Base-by-base conservation (phyloP, 1,140 invertebrate genomes). In the Vanessa tameamea region DNA sequence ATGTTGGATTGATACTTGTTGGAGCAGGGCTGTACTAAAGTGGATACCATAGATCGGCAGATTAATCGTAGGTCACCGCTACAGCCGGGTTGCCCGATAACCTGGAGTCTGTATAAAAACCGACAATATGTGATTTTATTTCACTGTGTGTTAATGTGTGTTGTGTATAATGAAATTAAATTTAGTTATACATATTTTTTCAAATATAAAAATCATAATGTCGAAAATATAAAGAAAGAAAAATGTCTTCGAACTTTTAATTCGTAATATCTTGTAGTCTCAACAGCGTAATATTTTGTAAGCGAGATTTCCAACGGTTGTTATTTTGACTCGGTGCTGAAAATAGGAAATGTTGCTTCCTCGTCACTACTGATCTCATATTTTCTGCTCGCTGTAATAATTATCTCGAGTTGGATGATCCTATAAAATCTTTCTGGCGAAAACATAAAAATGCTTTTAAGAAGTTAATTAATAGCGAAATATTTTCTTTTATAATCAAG, bases 361-460 rank as follows among this genome's bases (percentile, higher is more conserved):
- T 63, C 31, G 55, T 47, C 72, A 55, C 47, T 50, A 64, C 65
- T 73, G 68, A 73, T 67, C 65, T 73, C 48, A 59, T 47, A 68
- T 73, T 73, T 59, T 73, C 26, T 68, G 65, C 65, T 73, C 55
- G 64, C 64, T 59, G 59, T 67, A 73, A 51, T 73, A 68, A 73
- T 73, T 73, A 73, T 68, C 72, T 73, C 64, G 72, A 63, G 53
- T 53, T 63, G 59, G 72, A 73, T 73, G 57, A 73, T 73, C 65
- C 55, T 73, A 68, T 68, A 68, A 68, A 73, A 61, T 65, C 47
- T 57, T 68, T 26, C 47, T 59, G 47, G 57, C 57, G 26, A 63
- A 69, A 70, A 73, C 72, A 73, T 67, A 63, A 73, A 73, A 73
- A 73, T 73, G 72, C 72, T 73, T 73, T 73, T 31, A 61, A 48